Conservation (phyloP, 2,888 invertebrate genomes). For the Chrysodeixis includens region DNA sequence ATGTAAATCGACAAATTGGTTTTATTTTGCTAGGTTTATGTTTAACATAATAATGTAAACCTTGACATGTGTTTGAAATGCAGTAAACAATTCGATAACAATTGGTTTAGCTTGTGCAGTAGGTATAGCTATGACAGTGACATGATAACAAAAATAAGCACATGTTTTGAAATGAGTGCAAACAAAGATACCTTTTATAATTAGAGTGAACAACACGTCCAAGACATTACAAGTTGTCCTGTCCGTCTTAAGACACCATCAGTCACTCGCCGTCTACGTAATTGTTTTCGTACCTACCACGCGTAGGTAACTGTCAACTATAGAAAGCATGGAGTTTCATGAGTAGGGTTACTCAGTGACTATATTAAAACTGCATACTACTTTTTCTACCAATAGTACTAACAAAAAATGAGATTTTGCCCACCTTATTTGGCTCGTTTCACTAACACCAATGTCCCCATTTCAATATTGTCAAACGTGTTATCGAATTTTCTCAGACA, state of each 20-base stretch:
- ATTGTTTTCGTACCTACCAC: slow-evolving; percentile 26
- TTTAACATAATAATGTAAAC: background rate
- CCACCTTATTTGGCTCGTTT: too few relatives aligned
- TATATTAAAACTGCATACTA: background rate
- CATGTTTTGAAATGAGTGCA: slow-evolving; percentile 31
- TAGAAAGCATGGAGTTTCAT: background rate
- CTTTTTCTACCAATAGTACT: too few relatives aligned
- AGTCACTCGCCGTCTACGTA: slow-evolving; percentile 25
- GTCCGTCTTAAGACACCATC: slow-evolving; percentile 56
- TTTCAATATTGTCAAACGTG: too few relatives aligned
- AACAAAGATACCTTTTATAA: slow-evolving; percentile 40
- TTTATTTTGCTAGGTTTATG: slow-evolving; percentile 25
- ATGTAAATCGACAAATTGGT: slow-evolving; percentile 37
- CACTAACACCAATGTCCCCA: too few relatives aligned
- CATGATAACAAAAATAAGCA: slow-evolving; percentile 34
- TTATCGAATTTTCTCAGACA: too few relatives aligned
- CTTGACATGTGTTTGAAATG: slow-evolving; percentile 12
- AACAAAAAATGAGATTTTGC: too few relatives aligned
- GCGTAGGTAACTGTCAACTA: slow-evolving; percentile 8
- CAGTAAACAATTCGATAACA: background rate
- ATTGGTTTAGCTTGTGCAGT: background rate
- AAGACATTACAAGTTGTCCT: slow-evolving; percentile 62
- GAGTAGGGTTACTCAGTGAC: background rate
- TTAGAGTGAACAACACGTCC: slow-evolving; percentile 63
- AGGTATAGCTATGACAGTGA: slow-evolving; percentile 28